Evolutionary conservation across 1,140 invertebrate genomes (phyloP).

Genomic region (Caenorhabditis latens): DNA sequence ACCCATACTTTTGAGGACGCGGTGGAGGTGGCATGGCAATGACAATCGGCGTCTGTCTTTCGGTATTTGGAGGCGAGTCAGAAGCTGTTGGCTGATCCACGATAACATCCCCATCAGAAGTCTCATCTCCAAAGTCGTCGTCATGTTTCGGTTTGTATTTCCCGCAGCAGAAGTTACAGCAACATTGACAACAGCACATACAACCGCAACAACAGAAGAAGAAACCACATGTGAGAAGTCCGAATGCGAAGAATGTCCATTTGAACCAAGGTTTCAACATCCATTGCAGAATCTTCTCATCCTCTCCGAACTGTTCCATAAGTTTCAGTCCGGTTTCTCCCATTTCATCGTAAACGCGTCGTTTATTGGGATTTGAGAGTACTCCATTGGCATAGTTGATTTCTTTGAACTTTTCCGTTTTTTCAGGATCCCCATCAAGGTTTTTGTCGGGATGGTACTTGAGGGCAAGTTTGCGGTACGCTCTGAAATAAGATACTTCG

Average conservation of each 20-base stretch:
- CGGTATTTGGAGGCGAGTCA: background rate
- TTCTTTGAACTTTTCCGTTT: slow-evolving; percentile 79
- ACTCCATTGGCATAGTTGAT: slow-evolving; percentile 80
- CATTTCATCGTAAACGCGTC: slow-evolving; percentile 79
- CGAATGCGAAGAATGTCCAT: slow-evolving; percentile 69
- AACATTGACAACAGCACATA: slow-evolving; percentile 70
- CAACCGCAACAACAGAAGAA: slow-evolving; percentile 75
- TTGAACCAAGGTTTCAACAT: slow-evolving; percentile 74
- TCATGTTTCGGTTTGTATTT: slow-evolving; percentile 68
- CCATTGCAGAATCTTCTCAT: slow-evolving; percentile 79
- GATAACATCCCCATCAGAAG: background rate
- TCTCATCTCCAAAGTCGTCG: slow-evolving; percentile 61
- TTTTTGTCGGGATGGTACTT: slow-evolving; percentile 99
- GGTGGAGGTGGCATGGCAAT: slow-evolving; percentile 61
- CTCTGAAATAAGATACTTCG: slow-evolving; percentile 69
- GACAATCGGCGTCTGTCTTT: slow-evolving; percentile 15
- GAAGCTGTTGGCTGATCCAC: slow-evolving; percentile 13
- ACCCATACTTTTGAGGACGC: slow-evolving; percentile 44
- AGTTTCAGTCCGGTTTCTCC: slow-evolving; percentile 80
- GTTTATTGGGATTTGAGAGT: slow-evolving; percentile 79
- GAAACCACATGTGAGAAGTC: slow-evolving; percentile 71
- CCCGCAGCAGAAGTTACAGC: slow-evolving; percentile 74
- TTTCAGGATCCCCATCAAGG: slow-evolving; percentile 73
- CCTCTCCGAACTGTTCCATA: slow-evolving; percentile 80
- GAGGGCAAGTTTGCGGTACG: slow-evolving; percentile 94